Conservation (phyloP, 2,113 vertebrate species). For the Melanostigma gelatinosum region DNA sequence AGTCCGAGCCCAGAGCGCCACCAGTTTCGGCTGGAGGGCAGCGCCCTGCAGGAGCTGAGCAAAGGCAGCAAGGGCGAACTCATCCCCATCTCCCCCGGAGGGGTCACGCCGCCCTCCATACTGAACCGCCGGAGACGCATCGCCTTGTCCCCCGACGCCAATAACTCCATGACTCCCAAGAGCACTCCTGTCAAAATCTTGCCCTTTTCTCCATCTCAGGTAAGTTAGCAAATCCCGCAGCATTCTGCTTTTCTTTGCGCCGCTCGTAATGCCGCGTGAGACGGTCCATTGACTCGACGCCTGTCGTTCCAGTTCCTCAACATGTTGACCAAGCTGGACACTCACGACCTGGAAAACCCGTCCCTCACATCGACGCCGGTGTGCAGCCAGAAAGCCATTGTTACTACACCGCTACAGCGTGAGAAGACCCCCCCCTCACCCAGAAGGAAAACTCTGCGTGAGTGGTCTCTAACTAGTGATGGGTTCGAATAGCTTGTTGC, state of each 20-base stretch:
- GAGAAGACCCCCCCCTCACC: slow-evolving; percentile 94
- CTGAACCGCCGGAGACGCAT: slow-evolving; percentile 89
- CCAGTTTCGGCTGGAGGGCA: slow-evolving; percentile 93
- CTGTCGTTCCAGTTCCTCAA: slow-evolving; percentile 90
- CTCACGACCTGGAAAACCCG: slow-evolving; percentile 92
- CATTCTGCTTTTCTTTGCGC: fast-evolving
- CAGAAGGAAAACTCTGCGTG: slow-evolving; percentile 91
- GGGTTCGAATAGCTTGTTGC: background rate
- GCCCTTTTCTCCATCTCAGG: slow-evolving; percentile 98
- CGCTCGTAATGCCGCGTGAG: background rate
- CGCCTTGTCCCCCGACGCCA: slow-evolving; percentile 88
- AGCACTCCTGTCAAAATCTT: slow-evolving; percentile 94
- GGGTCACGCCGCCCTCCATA: slow-evolving; percentile 90
- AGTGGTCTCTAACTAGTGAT: slow-evolving; percentile 55
- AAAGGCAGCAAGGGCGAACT: slow-evolving; percentile 93
- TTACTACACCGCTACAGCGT: slow-evolving; percentile 93
- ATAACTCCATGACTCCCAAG: slow-evolving; percentile 94
- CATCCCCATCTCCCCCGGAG: slow-evolving; percentile 93
- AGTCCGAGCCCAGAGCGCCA: slow-evolving; percentile 67
- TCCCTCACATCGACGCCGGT: slow-evolving; percentile 96
- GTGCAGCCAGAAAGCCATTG: slow-evolving; percentile 95
- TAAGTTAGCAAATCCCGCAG: slow-evolving; percentile 49
- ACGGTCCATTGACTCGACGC: background rate
- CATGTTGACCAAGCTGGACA: slow-evolving; percentile 96
- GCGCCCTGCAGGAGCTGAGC: slow-evolving; percentile 93